Evolutionary conservation across 2,797 vertebrate genomes (phyloP).

Genomic region (Eospalax fontanierii): DNA sequence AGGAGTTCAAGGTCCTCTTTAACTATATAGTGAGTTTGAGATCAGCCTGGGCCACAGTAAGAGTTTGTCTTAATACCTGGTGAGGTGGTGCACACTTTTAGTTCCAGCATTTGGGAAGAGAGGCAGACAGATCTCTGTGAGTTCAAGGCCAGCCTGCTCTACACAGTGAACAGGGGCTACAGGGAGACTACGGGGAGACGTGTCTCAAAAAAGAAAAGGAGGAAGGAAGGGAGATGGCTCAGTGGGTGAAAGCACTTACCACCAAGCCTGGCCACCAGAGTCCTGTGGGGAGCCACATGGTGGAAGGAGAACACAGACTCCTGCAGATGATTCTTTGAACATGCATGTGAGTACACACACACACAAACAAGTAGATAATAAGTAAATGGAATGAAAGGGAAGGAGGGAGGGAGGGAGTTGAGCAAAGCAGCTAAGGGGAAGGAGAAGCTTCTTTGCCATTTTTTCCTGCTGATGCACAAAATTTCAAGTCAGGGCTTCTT

Average conservation of each 20-base stretch:
- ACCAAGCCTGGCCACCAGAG: neutral
- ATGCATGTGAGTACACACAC: neutral
- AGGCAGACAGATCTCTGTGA: too few relatives aligned
- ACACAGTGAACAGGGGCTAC: too few relatives aligned
- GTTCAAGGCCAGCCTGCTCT: too few relatives aligned
- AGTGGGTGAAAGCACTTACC: neutral
- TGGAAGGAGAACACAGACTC: neutral
- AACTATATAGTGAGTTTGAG: neutral
- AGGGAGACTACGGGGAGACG: too few relatives aligned
- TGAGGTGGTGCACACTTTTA: too few relatives aligned
- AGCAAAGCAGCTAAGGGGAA: neutral
- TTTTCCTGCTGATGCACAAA: constrained; percentile 26
- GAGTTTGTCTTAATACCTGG: neutral
- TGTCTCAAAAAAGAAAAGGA: too few relatives aligned
- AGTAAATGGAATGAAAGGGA: too few relatives aligned
- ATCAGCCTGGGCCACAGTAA: neutral
- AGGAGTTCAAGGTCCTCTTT: neutral
- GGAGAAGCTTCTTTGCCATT: neutral
- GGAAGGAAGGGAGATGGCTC: neutral
- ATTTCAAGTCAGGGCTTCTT: neutral
- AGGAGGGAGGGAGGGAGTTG: too few relatives aligned
- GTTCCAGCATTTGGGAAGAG: too few relatives aligned
- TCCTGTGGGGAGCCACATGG: neutral
- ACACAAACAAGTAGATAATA: neutral
- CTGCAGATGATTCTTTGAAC: neutral